Evolutionary conservation across 1,140 invertebrate species (phyloP), one percentile per base, ranked within the genome.

Genomic region (Penaeus indicus): DNA sequence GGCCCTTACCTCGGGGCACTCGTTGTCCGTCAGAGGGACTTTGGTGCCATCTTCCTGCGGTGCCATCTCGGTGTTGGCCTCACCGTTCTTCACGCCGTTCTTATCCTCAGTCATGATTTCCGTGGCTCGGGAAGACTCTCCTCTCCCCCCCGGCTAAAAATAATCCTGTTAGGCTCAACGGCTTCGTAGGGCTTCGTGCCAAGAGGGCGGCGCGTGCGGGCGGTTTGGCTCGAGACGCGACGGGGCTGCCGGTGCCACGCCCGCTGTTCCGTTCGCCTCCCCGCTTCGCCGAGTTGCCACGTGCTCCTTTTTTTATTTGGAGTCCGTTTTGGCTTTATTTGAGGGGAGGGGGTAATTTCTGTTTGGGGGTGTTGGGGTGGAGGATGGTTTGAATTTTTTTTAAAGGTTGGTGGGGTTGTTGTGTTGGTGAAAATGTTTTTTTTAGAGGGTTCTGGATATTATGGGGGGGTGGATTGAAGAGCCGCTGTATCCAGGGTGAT

Each of bases 1-100:
- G 32, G 69, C 13, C 21, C 80, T 77, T 79, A 84, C 87, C 87
- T 84, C 87, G 1, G 87, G 69, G 1, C 75, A 27, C 42, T 27
- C 72, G 13, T 88, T 82, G 32, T 84, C 78, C 11, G 87, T 88
- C 13, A 88, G 81, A 54, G 87, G 87, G 32, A 88, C 87, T 25
- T 88, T 88, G n/a, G 81, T 88, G n/a, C 87, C 87, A 32, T 88
- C 87, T 75, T 88, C 87, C 47, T 88, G 87, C 27, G 87, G 87
- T 62, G 87, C 87, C 87, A 88, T 88, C 47, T 88, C 87, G 47
- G 38, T 84, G 87, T 84, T 88, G 72, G 87, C 87, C 27, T 80
- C 47, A 13, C 87, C 87, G 87, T 88, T 83, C 19, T 61, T 77
- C 21, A 88, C 80, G 38, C 86, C 79, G 79, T 77, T 88, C 86